Evolutionary conservation across 2,888 invertebrate genomes (phyloP).

Genomic region (Euplagia quadripunctaria): DNA sequence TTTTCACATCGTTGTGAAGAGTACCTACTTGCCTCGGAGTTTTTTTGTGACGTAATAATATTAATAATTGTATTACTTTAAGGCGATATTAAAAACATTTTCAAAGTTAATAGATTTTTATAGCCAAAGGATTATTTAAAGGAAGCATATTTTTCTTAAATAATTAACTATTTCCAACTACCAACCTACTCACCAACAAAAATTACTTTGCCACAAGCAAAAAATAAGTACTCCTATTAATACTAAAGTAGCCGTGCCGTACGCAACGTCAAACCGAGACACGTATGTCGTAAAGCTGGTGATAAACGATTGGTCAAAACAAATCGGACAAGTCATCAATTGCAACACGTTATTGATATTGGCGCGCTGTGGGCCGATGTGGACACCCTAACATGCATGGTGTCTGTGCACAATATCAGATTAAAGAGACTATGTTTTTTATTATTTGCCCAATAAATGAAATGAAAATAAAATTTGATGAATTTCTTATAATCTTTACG

Average conservation of each 20-base stretch:
- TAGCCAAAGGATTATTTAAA: no score
- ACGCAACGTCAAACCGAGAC: slow-evolving; percentile 59
- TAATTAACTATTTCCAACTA: background rate
- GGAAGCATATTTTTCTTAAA: no score
- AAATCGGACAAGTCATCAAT: slow-evolving; percentile 86
- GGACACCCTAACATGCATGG: slow-evolving; percentile 41
- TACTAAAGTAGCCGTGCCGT: slow-evolving; percentile 32
- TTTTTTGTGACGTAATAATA: background rate
- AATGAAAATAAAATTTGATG: background rate
- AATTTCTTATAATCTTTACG: background rate
- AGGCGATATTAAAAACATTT: no score
- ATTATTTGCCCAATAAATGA: background rate
- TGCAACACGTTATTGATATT: slow-evolving; percentile 84
- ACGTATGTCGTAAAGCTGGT: slow-evolving; percentile 78
- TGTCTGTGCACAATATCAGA: slow-evolving; percentile 3
- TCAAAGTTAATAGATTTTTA: no score
- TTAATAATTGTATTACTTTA: no score
- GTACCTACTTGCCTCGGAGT: background rate
- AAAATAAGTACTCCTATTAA: background rate
- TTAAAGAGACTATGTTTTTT: background rate
- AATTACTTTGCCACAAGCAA: background rate
- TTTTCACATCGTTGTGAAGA: background rate
- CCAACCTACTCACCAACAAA: background rate
- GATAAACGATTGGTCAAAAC: slow-evolving; percentile 77
- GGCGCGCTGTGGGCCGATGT: slow-evolving; percentile 52